These are phyloP conservation scores for Balearica regulorum DNA, from an alignment of 2,797 vertebrate genomes.

Conservation along the genomic window DNA sequence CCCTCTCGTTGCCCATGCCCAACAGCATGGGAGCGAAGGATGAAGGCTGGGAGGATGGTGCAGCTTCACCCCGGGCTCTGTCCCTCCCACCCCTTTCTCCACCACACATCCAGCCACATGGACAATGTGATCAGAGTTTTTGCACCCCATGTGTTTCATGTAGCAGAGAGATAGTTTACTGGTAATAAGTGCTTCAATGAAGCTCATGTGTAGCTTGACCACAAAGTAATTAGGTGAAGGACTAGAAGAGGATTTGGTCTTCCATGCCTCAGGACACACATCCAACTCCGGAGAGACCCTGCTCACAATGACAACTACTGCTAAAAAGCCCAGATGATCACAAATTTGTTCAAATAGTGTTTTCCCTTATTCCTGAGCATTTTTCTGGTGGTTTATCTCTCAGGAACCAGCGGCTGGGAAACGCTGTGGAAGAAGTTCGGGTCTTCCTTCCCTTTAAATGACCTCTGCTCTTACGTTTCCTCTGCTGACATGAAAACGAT, in stretches of 20 bases:
- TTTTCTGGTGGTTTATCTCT: constrained; percentile 1
- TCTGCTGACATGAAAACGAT: constrained; percentile 74
- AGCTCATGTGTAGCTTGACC: neutral
- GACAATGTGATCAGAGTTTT: neutral
- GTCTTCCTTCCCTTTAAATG: constrained; percentile 70
- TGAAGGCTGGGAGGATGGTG: neutral
- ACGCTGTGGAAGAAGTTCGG: constrained; percentile 82
- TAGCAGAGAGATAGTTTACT: neutral
- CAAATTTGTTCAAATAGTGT: neutral
- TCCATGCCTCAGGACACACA: fast-evolving
- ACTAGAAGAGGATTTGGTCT: neutral
- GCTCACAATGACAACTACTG: fast-evolving
- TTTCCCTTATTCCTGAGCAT: neutral
- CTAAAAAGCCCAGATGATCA: neutral
- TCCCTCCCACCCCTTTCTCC: neutral
- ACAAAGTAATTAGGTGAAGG: neutral
- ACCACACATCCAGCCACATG: neutral
- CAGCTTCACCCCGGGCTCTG: neutral
- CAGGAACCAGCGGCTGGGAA: constrained; percentile 84
- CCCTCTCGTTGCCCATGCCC: no score
- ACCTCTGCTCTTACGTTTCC: constrained; percentile 80
- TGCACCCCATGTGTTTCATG: fast-evolving
- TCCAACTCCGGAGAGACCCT: neutral
- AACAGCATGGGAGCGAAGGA: neutral
- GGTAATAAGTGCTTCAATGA: neutral